Conservation (phyloP, 2,113 vertebrate genomes). For the Hippocampus comes region DNA sequence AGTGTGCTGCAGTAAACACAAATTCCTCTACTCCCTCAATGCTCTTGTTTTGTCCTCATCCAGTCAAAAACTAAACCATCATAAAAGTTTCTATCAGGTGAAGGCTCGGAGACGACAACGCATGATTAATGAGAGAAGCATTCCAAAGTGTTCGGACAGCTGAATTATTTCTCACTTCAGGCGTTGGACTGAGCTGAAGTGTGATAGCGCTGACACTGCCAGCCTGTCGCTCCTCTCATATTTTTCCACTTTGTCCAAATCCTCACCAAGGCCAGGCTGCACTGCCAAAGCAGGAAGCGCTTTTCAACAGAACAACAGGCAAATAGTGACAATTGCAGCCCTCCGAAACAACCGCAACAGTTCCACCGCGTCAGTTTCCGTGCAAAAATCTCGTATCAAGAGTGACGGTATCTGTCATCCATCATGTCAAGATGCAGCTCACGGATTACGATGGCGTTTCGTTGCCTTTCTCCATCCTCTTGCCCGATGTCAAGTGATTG, state of each 20-base stretch:
- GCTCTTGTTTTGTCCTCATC: background rate
- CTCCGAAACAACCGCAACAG: constrained; percentile 48
- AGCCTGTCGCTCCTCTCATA: constrained; percentile 34
- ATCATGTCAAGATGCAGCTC: background rate
- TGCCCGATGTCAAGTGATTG: constrained; percentile 15
- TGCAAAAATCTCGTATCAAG: constrained; percentile 14
- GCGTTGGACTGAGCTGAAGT: constrained; percentile 27
- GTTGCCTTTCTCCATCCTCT: constrained; percentile 7
- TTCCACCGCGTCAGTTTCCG: constrained; percentile 38
- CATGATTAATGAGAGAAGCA: constrained; percentile 9
- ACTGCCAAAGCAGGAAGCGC: constrained; percentile 23
- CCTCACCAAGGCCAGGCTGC: constrained; percentile 54
- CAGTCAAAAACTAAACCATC: background rate
- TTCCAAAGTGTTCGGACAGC: constrained; percentile 17
- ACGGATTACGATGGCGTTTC: background rate
- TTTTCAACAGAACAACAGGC: constrained; percentile 28
- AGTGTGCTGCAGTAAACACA: background rate
- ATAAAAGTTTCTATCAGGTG: background rate
- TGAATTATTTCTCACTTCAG: constrained; percentile 29
- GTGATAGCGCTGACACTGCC: constrained; percentile 49
- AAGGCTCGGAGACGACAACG: background rate
- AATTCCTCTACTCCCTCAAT: background rate
- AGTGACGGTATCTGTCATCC: background rate
- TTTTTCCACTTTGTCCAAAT: constrained; percentile 41
- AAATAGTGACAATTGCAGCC: constrained; percentile 51